Evolutionary conservation across 2,113 vertebrate genomes (phyloP).

Genomic region (Menidia beryllina): DNA sequence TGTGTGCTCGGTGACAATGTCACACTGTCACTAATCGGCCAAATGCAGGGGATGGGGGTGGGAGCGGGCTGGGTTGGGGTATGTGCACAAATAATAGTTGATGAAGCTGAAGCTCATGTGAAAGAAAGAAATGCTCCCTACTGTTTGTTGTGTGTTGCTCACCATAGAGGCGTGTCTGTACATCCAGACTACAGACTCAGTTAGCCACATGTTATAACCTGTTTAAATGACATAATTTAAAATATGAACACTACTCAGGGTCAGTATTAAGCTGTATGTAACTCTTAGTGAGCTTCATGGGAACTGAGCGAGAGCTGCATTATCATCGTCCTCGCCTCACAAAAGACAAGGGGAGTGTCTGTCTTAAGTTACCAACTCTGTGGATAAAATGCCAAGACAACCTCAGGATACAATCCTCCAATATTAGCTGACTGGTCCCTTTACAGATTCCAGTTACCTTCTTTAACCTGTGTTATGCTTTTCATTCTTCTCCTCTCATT

Average conservation of each 20-base stretch:
- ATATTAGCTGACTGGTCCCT: slow-evolving; percentile 26
- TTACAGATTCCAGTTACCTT: background rate
- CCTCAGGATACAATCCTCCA: slow-evolving; percentile 30
- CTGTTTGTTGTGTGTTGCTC: no score
- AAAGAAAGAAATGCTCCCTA: no score
- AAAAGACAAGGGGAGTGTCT: background rate
- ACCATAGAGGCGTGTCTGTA: no score
- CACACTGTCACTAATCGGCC: background rate
- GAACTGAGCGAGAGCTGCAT: background rate
- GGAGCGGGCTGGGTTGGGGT: no score
- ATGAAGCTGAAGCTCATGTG: no score
- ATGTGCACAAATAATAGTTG: no score
- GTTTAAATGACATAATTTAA: background rate
- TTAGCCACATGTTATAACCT: no score
- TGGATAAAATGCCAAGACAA: slow-evolving; percentile 21
- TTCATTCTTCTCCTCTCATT: background rate
- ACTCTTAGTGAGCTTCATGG: background rate
- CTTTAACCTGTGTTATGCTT: background rate
- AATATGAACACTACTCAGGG: background rate
- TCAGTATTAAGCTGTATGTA: background rate
- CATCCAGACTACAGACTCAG: slow-evolving; percentile 32
- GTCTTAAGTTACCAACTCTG: slow-evolving; percentile 37
- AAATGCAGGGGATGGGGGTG: no score
- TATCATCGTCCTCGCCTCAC: background rate
- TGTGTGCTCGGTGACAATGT: background rate